phyloP scores from a whole-genome alignment of 1,140 invertebrate genomes.

The Cardiocondyla obscurior region DNA sequence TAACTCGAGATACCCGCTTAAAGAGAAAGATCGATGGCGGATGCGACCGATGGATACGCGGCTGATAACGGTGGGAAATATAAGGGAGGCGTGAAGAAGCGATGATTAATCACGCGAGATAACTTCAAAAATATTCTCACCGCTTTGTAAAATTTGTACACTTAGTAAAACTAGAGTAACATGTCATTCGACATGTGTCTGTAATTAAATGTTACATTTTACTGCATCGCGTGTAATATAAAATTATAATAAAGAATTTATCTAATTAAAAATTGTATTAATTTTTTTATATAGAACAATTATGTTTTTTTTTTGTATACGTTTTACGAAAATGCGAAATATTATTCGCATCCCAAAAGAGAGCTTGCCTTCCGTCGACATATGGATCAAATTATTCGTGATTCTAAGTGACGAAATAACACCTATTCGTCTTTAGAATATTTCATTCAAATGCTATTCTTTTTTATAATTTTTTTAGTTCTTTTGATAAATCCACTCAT shows the following conservation, averaged over 20 bases:
- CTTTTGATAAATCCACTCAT: slow-evolving; percentile 42
- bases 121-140: background rate
- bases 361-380: background rate
- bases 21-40: slow-evolving; percentile 31
- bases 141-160: background rate
- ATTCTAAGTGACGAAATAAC: background rate
- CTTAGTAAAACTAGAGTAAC: background rate
- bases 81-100: slow-evolving; percentile 25
- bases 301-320: background rate
- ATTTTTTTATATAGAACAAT: background rate
- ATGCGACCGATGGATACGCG: background rate
- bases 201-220: background rate
- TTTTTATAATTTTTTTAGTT: background rate
- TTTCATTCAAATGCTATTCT: slow-evolving; percentile 5
- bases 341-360: background rate
- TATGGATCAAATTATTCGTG: background rate
- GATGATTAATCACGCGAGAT: background rate
- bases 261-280: background rate
- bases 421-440: background rate
- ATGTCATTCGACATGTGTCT: background rate
- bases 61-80: slow-evolving; percentile 13
- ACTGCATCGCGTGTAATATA: too few species aligned
- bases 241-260: background rate
- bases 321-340: background rate
- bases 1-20: slow-evolving; percentile 54